These are phyloP conservation scores for Drosophila nr. perissopoda DNA, from an alignment of 2,888 invertebrate species.

Conservation along the genomic window DNA sequence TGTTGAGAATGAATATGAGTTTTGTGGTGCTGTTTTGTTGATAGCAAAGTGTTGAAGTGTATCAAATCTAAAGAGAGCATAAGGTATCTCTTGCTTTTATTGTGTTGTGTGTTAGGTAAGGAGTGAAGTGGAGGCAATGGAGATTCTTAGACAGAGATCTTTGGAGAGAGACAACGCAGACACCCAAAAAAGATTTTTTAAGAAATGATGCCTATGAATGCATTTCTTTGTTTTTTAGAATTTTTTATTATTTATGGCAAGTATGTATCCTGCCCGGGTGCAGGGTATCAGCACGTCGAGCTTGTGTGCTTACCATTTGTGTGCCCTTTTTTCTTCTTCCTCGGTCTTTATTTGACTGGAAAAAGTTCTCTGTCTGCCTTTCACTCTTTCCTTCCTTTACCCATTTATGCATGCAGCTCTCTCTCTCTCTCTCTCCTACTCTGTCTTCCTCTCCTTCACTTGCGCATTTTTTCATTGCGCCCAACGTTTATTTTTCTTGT, in stretches of 20 bases:
- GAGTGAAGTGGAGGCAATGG: background rate
- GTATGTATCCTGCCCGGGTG: background rate
- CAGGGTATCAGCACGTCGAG: slow-evolving; percentile 3
- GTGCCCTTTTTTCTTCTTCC: background rate
- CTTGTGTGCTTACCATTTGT: background rate
- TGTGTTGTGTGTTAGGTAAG: background rate
- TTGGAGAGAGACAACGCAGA: background rate
- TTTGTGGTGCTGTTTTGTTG: background rate
- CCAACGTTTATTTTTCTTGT: slow-evolving; percentile 30
- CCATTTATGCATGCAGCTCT: slow-evolving; percentile 65
- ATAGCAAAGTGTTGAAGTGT: background rate
- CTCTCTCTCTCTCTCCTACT: background rate
- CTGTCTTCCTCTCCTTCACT: background rate
- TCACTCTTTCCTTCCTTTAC: slow-evolving; percentile 40
- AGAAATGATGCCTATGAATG: background rate
- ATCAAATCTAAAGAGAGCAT: background rate
- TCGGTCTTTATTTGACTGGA: slow-evolving; percentile 24
- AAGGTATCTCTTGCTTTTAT: background rate
- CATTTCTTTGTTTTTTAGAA: background rate
- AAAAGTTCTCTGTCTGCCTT: slow-evolving; percentile 38
- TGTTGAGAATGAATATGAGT: background rate
- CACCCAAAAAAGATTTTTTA: background rate
- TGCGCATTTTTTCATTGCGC: slow-evolving; percentile 7
- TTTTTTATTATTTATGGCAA: background rate
- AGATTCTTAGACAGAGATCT: background rate